Evolutionary conservation across 2,797 vertebrate genomes (phyloP).

Genomic region (Dromococcyx pavoninus): DNA sequence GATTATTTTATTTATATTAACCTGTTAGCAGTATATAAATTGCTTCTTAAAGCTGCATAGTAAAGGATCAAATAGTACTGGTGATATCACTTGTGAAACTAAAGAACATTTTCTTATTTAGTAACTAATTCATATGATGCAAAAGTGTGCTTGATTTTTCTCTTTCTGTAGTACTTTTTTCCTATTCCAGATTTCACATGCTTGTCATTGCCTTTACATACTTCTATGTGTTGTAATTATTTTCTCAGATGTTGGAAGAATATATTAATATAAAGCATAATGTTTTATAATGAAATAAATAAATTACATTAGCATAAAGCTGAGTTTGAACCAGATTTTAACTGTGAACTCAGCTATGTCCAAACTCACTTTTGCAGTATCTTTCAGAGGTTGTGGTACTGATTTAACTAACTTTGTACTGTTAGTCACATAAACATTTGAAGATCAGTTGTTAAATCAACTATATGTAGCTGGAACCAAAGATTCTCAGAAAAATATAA

Average conservation of each 20-base stretch:
- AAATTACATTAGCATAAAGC: background rate
- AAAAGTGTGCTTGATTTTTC: constrained; percentile 10
- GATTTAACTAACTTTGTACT: background rate
- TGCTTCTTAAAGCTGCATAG: constrained; percentile 30
- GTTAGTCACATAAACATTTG: background rate
- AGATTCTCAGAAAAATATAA: background rate
- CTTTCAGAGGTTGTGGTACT: background rate
- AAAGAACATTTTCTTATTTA: constrained; percentile 34
- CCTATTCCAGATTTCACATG: background rate
- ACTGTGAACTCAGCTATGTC: background rate
- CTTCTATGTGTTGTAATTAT: background rate
- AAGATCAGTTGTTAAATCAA: background rate
- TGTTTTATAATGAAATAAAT: background rate
- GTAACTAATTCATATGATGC: constrained; percentile 24
- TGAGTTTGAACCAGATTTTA: background rate
- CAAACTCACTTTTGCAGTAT: background rate
- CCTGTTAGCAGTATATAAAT: background rate
- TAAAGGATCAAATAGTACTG: constrained; percentile 19
- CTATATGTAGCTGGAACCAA: background rate
- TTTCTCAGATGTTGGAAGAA: background rate
- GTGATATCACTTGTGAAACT: constrained; percentile 24
- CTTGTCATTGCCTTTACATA: background rate
- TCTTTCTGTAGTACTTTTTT: background rate
- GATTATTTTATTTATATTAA: constrained; percentile 25
- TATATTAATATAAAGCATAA: background rate